Conservation (phyloP, 2,888 invertebrate species). For the Brachylomia viminalis region DNA sequence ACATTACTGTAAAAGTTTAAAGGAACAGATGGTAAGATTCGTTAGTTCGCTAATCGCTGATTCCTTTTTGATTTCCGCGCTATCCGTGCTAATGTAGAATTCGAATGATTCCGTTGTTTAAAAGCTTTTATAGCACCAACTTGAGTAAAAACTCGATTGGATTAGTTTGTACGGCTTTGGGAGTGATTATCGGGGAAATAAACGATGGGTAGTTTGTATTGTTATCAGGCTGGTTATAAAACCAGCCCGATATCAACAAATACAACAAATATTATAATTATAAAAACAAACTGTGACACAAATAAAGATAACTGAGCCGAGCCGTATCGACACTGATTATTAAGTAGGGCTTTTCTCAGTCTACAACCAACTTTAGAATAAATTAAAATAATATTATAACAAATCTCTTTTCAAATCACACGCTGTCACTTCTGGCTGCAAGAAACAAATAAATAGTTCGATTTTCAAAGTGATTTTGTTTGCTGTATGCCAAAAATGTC, state of each 20-base stretch:
- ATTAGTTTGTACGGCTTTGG: slow-evolving; percentile 31
- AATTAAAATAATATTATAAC: neutral
- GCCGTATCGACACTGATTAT: neutral
- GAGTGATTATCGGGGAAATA: slow-evolving; percentile 1
- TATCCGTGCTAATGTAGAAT: slow-evolving; percentile 53
- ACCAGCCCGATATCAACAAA: no score
- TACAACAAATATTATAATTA: no score
- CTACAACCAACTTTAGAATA: neutral
- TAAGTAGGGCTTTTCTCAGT: neutral
- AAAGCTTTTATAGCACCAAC: slow-evolving; percentile 56
- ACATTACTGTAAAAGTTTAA: slow-evolving; percentile 48
- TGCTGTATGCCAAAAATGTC: slow-evolving; percentile 5
- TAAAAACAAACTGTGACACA: neutral
- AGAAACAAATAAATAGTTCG: slow-evolving; percentile 15
- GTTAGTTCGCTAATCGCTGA: slow-evolving; percentile 54
- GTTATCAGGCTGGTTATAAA: neutral
- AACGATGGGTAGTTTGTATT: neutral
- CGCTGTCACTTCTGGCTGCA: neutral
- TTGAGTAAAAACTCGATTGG: slow-evolving; percentile 57
- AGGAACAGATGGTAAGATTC: slow-evolving; percentile 57
- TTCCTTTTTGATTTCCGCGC: slow-evolving; percentile 64
- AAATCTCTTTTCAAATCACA: neutral
- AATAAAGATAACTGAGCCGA: neutral
- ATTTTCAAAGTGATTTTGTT: neutral
- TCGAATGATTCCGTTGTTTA: slow-evolving; percentile 56